Evolutionary conservation across 2,888 invertebrate genomes (phyloP), one percentile per base, ranked within the genome.

Genomic region (Iphiclides podalirius): DNA sequence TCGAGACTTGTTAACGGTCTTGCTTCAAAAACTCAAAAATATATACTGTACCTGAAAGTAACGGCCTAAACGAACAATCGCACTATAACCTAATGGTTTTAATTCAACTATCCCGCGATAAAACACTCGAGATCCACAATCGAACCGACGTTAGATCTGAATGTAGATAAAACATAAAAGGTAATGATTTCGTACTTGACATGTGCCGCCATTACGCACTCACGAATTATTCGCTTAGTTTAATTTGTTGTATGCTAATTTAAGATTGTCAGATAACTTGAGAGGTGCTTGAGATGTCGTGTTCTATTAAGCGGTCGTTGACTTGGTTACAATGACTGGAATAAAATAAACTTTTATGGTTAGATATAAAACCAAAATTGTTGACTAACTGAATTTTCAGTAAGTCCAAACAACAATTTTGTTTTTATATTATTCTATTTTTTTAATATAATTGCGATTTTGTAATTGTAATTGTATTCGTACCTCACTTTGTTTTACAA

Each of bases 171-270:
- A 57, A 55, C 51, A 57, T 45, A 62, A 58, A 67, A 67, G 64
- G 65, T 71, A 75, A 72, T 71, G 57, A 76, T 74, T 75, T 66
- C 38, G 67, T 73, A 71, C 82, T 83, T 79, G 78, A 77, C 78
- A 62, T 77, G 67, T 60, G 58, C 64, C 65, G 64, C 65, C 63
- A 74, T 68, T 55, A 47, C 64, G 53, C 66, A 72, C 70, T 75
- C 60, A 54, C 61, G 66, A 79, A 79, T 83, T 75, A 75, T 67
- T 67, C 76, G 77, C 74, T 77, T 78, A 84, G 82, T 86, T 83
- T 79, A 61, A 59, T 64, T 66, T 66, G 71, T 76, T 78, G 65
- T 70, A 70, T 68, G 61, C 59, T 68, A 66, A 70, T 71, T 67
- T 68, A 58, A 63, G 77, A 75, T 75, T 52, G 59, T 58, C 59